Base-by-base conservation (phyloP, 53 echinoderm and acorn worm genomes). In the Actinopyga echinites region DNA sequence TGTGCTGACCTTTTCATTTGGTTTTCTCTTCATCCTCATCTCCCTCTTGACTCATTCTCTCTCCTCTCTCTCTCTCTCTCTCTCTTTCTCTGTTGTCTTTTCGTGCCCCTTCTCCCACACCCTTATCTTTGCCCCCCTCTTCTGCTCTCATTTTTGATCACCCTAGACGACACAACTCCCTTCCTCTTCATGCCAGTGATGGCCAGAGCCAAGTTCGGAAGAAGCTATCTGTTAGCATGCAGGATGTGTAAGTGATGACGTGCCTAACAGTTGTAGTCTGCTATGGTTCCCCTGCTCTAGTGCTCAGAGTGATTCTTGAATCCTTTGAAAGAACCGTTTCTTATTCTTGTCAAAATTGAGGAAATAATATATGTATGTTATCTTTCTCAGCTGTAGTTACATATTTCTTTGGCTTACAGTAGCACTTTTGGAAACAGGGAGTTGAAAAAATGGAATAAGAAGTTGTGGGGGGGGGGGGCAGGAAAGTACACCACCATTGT, bases 1-100 rank as follows among this genome's bases (percentile, higher is more conserved):
- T 71, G 23, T 74, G 37, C 58, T 64, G 52, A 79, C 43, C 38
- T 53, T 81, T 83, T 56, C 58, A 77, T 45, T 90, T 82, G 82
- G 71, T 31, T 85, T 83, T 71, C 75, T 82, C 63, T 57, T 66
- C 67, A 38, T 87, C 35, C 88, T 90, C 88, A 91, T 86, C 84
- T 85, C 64, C 83, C 88, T 75, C 87, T 71, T 53, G 85, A 55
- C 58, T 88, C 81, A 37, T 87, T 56, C 60, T 49, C 12, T 26
- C 62, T 49, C 34, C 68, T 85, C n/a, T n/a, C 86, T 67, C 83
- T 86, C 79, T 88, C 81, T 53, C 84, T 56, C 60, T 49, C 12
- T 26, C 62, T 49, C 75, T 9, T 75, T 52, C 37, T 49, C n/a
- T 23, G 7, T 37, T 6, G 36, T 37, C 8, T n/a, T 25, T 20